Percentiles rank a stretch among this genome's conserved stretches.
These are phyloP conservation scores for Pyrgus malvae DNA, from an alignment of 2,888 invertebrate species.

Conservation along the genomic window DNA sequence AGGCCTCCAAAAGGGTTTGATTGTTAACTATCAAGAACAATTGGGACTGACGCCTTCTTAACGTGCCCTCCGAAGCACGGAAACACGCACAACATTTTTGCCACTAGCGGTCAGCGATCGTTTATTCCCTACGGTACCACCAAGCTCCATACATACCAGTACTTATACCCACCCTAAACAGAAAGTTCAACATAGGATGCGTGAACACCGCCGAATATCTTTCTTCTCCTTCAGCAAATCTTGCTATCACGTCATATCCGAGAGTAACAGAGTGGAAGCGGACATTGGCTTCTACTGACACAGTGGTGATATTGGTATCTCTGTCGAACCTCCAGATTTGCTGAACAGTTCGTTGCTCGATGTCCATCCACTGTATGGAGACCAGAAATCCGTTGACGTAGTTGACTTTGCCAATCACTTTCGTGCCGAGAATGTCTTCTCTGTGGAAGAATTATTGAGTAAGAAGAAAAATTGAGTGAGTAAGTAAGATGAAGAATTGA, in stretches of 20 bases:
- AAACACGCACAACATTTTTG: too few species aligned
- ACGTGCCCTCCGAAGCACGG: too few species aligned
- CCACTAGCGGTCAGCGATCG: too few species aligned
- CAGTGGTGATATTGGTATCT: constrained; percentile 37
- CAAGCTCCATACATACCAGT: too few species aligned
- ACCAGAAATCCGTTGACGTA: constrained; percentile 58
- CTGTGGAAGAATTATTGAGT: constrained; percentile 39
- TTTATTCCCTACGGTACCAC: too few species aligned
- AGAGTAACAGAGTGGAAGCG: constrained; percentile 49
- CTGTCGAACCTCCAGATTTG: constrained; percentile 49
- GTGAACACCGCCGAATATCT: constrained; percentile 45
- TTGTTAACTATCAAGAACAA: too few species aligned
- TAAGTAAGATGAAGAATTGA: too few species aligned
- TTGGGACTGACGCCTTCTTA: too few species aligned
- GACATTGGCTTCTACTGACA: constrained; percentile 42
- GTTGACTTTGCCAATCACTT: constrained; percentile 41
- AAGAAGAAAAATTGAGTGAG: too few species aligned
- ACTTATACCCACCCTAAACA: constrained; percentile 53
- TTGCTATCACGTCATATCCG: constrained; percentile 54
- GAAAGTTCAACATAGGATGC: constrained; percentile 45
- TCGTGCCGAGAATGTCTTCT: constrained; percentile 42
- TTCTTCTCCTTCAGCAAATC: constrained; percentile 36
- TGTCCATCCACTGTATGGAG: constrained; percentile 51
- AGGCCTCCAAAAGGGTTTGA: too few species aligned
- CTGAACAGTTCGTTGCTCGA: constrained; percentile 43